These are phyloP conservation scores for Apolygus lucorum DNA, from an alignment of 1,140 invertebrate species.

Conservation along the genomic window DNA sequence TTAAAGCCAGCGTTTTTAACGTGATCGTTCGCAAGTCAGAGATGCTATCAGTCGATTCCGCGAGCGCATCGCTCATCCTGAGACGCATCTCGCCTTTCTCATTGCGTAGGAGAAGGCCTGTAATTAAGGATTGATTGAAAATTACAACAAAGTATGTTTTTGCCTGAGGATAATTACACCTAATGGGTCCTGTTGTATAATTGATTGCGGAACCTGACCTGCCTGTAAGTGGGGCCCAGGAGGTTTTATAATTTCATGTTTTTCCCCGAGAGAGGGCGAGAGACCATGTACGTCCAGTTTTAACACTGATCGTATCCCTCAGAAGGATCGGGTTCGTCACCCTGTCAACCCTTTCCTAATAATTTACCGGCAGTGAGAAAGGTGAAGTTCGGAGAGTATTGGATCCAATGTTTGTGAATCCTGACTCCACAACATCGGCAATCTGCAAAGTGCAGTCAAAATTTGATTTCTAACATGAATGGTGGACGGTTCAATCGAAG, in stretches of 20 bases:
- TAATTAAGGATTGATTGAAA: not conserved
- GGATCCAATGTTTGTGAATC: too few relatives aligned
- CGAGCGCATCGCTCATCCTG: not conserved
- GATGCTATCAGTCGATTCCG: not conserved
- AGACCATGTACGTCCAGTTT: not conserved
- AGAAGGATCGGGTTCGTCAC: not conserved
- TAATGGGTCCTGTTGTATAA: not conserved
- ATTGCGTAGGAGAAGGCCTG: not conserved
- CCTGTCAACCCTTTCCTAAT: too few relatives aligned
- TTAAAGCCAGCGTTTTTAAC: too few relatives aligned
- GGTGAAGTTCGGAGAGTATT: too few relatives aligned
- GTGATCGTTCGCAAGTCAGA: not conserved
- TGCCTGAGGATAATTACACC: not conserved
- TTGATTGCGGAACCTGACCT: not conserved
- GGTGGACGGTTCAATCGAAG: too few relatives aligned
- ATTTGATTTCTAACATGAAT: too few relatives aligned
- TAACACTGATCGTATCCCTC: not conserved
- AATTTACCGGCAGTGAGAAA: too few relatives aligned
- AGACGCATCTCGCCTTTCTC: not conserved
- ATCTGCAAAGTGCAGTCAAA: too few relatives aligned
- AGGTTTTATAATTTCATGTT: not conserved
- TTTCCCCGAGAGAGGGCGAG: not conserved
- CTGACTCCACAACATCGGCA: too few relatives aligned
- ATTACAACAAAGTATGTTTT: not conserved
- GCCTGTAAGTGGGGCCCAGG: not conserved